These are phyloP conservation scores for Tragelaphus buxtoni DNA, from an alignment of 2,113 vertebrate genomes.

Conservation along the genomic window DNA sequence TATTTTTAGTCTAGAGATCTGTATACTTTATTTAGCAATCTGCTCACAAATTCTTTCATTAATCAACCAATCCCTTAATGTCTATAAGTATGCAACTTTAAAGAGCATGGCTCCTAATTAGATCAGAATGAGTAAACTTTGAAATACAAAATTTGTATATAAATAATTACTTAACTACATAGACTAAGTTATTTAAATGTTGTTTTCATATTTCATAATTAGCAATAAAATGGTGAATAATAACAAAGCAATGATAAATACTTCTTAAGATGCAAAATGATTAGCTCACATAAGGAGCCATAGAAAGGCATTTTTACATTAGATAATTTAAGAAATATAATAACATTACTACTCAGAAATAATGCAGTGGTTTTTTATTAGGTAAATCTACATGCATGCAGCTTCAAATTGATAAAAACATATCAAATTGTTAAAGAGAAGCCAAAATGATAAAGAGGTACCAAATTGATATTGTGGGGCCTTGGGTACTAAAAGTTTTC, in stretches of 20 bases:
- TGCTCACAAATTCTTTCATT: conserved; percentile 54
- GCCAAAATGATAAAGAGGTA: background rate
- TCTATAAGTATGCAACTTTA: conserved; percentile 61
- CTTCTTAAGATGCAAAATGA: background rate
- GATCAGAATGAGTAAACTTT: conserved; percentile 47
- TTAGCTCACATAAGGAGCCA: background rate
- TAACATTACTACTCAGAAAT: background rate
- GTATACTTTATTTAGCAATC: conserved; percentile 56
- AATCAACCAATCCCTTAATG: conserved; percentile 51
- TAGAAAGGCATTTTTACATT: background rate
- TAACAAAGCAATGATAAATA: conserved; percentile 15
- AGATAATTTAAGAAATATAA: background rate
- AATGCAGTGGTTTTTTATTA: background rate
- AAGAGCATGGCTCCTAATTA: conserved; percentile 62
- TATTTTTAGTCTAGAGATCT: conserved; percentile 45
- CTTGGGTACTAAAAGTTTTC: background rate
- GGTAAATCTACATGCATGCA: background rate
- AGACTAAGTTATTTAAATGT: conserved; percentile 27
- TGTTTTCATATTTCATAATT: conserved; percentile 51
- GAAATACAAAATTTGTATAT: conserved; percentile 46
- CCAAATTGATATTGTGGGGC: background rate
- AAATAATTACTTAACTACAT: conserved; percentile 43
- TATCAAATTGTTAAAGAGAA: background rate
- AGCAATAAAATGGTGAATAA: conserved; percentile 49
- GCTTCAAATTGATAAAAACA: background rate